phyloP scores from a whole-genome alignment of 2,888 invertebrate genomes.

The Dryobota labecula region DNA sequence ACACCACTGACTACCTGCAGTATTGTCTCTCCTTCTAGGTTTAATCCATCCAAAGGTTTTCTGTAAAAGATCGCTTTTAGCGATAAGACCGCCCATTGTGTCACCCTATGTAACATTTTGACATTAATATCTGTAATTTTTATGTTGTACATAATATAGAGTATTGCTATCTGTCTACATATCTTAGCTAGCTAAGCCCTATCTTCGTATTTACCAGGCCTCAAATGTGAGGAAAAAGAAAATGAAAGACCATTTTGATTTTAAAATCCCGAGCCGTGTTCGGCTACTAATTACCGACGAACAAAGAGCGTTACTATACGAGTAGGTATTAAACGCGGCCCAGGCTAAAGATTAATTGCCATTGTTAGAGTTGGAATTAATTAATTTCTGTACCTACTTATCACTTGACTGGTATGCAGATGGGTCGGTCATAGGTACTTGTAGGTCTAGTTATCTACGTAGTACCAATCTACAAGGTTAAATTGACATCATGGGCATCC shows the following conservation, averaged over 20 bases:
- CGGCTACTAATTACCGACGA: conserved; percentile 24
- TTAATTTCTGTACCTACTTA: conserved; percentile 24
- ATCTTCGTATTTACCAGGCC: background rate
- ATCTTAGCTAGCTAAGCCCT: too few relatives aligned
- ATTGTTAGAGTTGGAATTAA: conserved; percentile 37
- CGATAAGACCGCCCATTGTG: too few relatives aligned
- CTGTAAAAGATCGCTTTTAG: too few relatives aligned
- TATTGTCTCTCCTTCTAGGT: too few relatives aligned
- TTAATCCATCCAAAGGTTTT: too few relatives aligned
- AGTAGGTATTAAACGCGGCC: conserved; percentile 9
- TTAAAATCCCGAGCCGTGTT: background rate
- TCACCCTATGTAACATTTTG: too few relatives aligned
- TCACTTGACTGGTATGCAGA: conserved; percentile 25
- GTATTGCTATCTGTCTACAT: too few relatives aligned
- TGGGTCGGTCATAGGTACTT: background rate
- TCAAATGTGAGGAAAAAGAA: background rate
- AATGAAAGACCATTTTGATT: background rate
- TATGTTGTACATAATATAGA: too few relatives aligned
- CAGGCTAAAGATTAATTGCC: conserved; percentile 37
- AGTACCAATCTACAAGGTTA: too few relatives aligned
- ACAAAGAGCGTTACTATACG: conserved; percentile 9
- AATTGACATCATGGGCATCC: too few relatives aligned
- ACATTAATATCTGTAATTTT: too few relatives aligned
- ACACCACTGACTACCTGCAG: too few relatives aligned
- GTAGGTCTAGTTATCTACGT: background rate